Conservation (phyloP, 92 coral and sea anemone species). For the Epizoanthus scotinus region DNA sequence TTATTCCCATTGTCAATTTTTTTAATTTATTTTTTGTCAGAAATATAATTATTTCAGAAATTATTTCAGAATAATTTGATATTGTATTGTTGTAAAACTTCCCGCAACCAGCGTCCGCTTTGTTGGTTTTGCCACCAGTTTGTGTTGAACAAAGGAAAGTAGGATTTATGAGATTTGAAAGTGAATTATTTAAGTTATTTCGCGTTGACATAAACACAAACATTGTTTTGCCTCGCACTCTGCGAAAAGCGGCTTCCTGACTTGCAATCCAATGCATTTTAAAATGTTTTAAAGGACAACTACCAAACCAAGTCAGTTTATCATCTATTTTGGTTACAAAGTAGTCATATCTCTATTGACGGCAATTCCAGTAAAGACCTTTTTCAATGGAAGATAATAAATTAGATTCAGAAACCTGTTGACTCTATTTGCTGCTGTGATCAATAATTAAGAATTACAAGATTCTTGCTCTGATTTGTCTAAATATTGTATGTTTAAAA, state of each 20-base stretch:
- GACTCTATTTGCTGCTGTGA: background rate
- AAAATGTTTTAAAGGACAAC: background rate
- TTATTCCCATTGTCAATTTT: too few species aligned
- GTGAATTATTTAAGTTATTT: conserved; percentile 14
- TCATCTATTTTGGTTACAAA: background rate
- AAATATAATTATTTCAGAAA: too few species aligned
- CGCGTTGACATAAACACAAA: background rate
- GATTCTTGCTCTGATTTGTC: background rate
- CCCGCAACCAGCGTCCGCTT: background rate
- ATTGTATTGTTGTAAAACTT: background rate
- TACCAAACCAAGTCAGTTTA: background rate
- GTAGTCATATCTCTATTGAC: background rate
- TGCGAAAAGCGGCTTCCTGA: background rate
- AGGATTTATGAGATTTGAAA: background rate
- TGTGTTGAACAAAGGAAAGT: background rate
- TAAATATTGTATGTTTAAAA: background rate
- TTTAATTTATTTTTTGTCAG: too few species aligned
- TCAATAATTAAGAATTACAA: background rate
- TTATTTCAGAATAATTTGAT: background rate
- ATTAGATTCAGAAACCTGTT: conserved; percentile 4
- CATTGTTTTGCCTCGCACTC: background rate
- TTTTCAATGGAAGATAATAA: background rate
- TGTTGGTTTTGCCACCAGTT: conserved; percentile 9
- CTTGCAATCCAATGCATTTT: background rate
- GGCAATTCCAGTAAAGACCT: background rate